Conservation (phyloP, 1,140 invertebrate species). For the Drosophila neocordata region DNA sequence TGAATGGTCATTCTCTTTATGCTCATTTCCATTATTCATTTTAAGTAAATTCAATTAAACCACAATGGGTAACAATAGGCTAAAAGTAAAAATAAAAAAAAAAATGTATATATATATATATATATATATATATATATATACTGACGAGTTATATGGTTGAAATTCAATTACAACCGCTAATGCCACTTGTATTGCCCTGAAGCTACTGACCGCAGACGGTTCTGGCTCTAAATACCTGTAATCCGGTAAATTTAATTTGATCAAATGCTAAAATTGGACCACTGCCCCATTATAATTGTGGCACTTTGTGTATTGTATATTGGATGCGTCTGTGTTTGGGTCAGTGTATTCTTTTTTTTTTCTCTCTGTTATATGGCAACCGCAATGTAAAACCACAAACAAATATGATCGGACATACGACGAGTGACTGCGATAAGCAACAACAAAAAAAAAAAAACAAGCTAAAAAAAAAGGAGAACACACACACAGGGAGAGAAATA, state of each 20-base stretch:
- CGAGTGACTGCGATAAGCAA: constrained; percentile 58
- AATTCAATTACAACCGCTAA: constrained; percentile 80
- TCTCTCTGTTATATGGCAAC: constrained; percentile 58
- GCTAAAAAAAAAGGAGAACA: background rate
- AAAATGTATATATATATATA: background rate
- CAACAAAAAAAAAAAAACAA: constrained; percentile 23
- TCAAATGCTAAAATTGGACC: constrained; percentile 77
- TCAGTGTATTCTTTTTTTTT: constrained; percentile 20
- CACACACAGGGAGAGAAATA: background rate
- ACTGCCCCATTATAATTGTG: constrained; percentile 74
- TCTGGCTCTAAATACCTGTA: constrained; percentile 76
- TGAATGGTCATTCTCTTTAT: constrained; percentile 42
- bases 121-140: constrained; percentile 23
- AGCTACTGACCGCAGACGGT: constrained; percentile 60
- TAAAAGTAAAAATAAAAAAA: constrained; percentile 2
- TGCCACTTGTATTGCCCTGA: constrained; percentile 70
- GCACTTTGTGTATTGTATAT: constrained; percentile 13
- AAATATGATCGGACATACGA: constrained; percentile 78
- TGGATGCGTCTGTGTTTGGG: background rate
- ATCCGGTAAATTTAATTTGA: constrained; percentile 78
- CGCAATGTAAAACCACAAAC: constrained; percentile 68
- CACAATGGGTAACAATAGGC: constrained; percentile 24
- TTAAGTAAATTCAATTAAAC: constrained; percentile 68
- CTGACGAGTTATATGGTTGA: constrained; percentile 43
- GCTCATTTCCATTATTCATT: constrained; percentile 28